Evolutionary conservation across 2,888 invertebrate species (phyloP), one percentile per base, ranked within the genome.

Genomic region (Hydraecia micacea): DNA sequence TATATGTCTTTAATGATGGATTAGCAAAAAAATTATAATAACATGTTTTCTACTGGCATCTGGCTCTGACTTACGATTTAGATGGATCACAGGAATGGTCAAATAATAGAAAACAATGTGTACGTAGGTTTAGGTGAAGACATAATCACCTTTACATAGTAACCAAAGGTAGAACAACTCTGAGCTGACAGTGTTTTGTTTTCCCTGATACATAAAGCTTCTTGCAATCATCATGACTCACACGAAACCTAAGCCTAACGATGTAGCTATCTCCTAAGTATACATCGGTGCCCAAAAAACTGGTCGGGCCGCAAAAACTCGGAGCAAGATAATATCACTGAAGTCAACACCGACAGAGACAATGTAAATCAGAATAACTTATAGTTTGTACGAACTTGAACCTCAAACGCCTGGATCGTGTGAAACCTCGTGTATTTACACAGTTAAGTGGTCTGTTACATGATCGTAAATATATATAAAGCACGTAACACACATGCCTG

Each of bases 341-440:
- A 68, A 79, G 78, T 77, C 75, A 79, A 80, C 80, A 66, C 81
- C 86, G 77, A 60, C 86, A 77, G 73, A 83, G 73, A 89, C 88
- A 84, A 84, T 84, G 78, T 85, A 86, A 89, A 85, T 86, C 80
- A 88, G 84, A 85, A 83, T 89, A 86, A 84, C 70, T 72, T 86
- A 80, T 55, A 77, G 76, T 69, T 74, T 80, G 77, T 84, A 78
- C 80, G 85, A 86, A 83, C 83, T 81, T 88, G 77, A 86, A 86
- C 80, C 69, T 66, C 63, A 79, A 75, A 81, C 39, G 68, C 49
- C 52, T 46, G 77, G 67, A 75, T 82, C 84, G 82, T 88, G 81
- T 77, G 89, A 89, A 88, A 86, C 62, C 68, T 65, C 28, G 8
- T 73, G 67, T 86, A 80, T 87, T 70, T 85, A 70, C 75, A 75